phyloP scores from a whole-genome alignment of 1,140 invertebrate genomes.

The Penaeus chinensis region DNA sequence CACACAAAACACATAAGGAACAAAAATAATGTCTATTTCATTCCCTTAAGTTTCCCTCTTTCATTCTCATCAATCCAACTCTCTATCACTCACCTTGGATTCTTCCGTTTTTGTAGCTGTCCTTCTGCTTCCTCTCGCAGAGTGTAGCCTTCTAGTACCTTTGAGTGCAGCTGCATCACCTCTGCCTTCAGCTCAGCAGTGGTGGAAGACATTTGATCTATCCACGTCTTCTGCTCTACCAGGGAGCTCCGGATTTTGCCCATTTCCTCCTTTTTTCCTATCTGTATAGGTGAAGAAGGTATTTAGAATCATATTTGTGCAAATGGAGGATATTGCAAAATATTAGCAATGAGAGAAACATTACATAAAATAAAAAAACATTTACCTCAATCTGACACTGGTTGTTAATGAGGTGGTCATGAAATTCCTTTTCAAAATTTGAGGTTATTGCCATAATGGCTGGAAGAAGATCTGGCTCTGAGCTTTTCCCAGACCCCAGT shows the following conservation, averaged over 20 bases:
- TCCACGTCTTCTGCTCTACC: conserved; percentile 25
- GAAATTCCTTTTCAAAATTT: conserved; percentile 43
- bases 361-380: not conserved
- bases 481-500: not conserved
- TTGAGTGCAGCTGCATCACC: conserved; percentile 39
- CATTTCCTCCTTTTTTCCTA: conserved; percentile 45
- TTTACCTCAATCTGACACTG: conserved; percentile 27
- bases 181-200: conserved; percentile 40
- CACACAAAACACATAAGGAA: too few relatives aligned
- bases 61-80: not conserved
- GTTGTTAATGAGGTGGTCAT: conserved; percentile 18
- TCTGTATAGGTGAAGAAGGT: not conserved
- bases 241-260: conserved; percentile 20
- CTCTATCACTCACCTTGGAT: conserved; percentile 19
- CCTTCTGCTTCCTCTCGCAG: conserved; percentile 42
- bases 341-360: not conserved
- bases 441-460: conserved; percentile 7
- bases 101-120: conserved; percentile 39
- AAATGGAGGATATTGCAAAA: not conserved
- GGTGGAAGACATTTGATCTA: conserved; percentile 37
- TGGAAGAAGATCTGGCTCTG: conserved; percentile 4
- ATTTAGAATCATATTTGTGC: too few relatives aligned
- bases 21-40: too few relatives aligned
- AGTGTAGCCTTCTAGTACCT: conserved; percentile 40
- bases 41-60: not conserved